These are phyloP conservation scores for Jaculus jaculus DNA, from an alignment of 2,113 vertebrate species.

Conservation along the genomic window DNA sequence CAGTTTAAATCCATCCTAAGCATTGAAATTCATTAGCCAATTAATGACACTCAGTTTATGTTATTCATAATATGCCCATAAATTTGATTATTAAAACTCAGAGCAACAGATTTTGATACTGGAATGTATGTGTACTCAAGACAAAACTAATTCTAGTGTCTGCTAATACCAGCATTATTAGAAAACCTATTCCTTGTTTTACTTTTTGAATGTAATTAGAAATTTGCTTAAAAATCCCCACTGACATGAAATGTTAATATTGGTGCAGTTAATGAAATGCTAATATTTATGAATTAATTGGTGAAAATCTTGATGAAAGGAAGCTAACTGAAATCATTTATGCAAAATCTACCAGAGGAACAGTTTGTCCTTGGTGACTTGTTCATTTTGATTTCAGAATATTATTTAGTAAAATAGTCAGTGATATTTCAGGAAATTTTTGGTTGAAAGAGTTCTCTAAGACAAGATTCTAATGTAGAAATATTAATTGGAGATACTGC, in stretches of 20 bases:
- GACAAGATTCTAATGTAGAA: not conserved
- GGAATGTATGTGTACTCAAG: slow-evolving; percentile 67
- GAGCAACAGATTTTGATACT: slow-evolving; percentile 56
- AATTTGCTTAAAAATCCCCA: slow-evolving; percentile 74
- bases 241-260: slow-evolving; percentile 78
- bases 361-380: slow-evolving; percentile 72
- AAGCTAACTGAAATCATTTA: slow-evolving; percentile 72
- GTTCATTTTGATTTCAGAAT: slow-evolving; percentile 68
- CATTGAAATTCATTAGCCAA: slow-evolving; percentile 65
- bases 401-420: slow-evolving; percentile 63
- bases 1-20: slow-evolving; percentile 38
- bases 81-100: slow-evolving; percentile 69
- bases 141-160: slow-evolving; percentile 65
- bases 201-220: slow-evolving; percentile 77
- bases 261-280: slow-evolving; percentile 77
- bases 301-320: slow-evolving; percentile 74
- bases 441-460: slow-evolving; percentile 58
- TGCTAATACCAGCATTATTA: slow-evolving; percentile 68
- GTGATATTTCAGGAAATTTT: slow-evolving; percentile 45
- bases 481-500: not conserved
- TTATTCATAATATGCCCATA: slow-evolving; percentile 60
- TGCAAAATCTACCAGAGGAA: slow-evolving; percentile 69
- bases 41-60: slow-evolving; percentile 62
- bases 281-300: slow-evolving; percentile 81
- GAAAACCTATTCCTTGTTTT: slow-evolving; percentile 75